Evolutionary conservation across 1,140 invertebrate species (phyloP).

Genomic region (Pissodes strobi): DNA sequence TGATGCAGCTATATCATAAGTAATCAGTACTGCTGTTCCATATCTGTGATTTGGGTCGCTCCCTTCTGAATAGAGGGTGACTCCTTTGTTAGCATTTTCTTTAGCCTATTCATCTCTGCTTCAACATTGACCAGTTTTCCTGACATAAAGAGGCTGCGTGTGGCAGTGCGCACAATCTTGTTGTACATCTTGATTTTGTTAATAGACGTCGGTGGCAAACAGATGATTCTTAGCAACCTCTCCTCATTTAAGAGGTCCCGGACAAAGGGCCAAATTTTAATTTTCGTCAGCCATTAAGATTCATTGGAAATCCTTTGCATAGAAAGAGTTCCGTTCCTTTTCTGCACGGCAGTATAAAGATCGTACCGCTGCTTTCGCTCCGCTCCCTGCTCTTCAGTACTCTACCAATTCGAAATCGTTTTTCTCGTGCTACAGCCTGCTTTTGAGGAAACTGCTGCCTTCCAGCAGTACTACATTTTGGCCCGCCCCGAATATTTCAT

Average conservation of each 20-base stretch:
- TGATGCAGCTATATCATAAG: too few species aligned
- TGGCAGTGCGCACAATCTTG: background rate
- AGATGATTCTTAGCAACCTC: conserved; percentile 4
- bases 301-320: too few species aligned
- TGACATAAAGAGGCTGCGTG: too few species aligned
- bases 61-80: background rate
- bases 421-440: too few species aligned
- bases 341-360: background rate
- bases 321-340: conserved; percentile 3
- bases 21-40: too few species aligned
- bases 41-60: too few species aligned
- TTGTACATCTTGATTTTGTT: too few species aligned
- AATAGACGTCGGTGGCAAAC: too few species aligned
- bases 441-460: too few species aligned
- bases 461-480: background rate
- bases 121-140: background rate
- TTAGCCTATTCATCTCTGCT: background rate
- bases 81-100: background rate
- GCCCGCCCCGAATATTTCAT: too few species aligned
- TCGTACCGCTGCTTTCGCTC: background rate
- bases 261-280: background rate
- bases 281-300: conserved; percentile 2
- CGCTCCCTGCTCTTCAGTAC: background rate
- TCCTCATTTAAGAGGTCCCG: background rate
- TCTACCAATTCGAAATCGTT: too few species aligned